Evolutionary conservation across 2,113 vertebrate species (phyloP).

Genomic region (Microcebus lehilahytsara): DNA sequence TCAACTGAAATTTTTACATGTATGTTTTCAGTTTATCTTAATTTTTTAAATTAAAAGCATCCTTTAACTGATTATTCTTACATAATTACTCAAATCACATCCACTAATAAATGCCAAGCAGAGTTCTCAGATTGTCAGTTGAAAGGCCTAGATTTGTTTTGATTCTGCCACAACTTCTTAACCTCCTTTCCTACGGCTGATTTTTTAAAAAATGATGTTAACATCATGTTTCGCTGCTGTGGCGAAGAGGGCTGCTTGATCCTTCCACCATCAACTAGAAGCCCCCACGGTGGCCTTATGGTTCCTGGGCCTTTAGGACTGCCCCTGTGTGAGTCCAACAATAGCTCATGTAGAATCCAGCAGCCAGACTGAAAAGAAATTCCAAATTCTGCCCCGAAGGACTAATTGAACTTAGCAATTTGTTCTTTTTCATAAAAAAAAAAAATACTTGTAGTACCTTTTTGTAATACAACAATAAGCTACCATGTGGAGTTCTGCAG

Average conservation of each 20-base stretch:
- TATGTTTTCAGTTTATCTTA: constrained; percentile 37
- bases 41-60: neutral
- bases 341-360: constrained; percentile 27
- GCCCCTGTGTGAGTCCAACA: constrained; percentile 43
- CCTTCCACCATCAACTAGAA: constrained; percentile 46
- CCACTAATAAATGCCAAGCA: neutral
- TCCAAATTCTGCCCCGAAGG: constrained; percentile 69
- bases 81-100: neutral
- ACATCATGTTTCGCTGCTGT: neutral
- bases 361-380: constrained; percentile 61
- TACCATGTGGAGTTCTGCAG: constrained; percentile 59
- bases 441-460: constrained; percentile 71
- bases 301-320: neutral
- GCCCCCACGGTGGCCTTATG: neutral
- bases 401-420: constrained; percentile 71
- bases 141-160: constrained; percentile 29
- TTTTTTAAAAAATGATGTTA: neutral
- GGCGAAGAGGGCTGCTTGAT: neutral
- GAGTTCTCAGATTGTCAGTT: neutral
- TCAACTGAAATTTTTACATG: constrained; percentile 26
- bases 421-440: constrained; percentile 65
- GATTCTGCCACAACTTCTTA: constrained; percentile 37
- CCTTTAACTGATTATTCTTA: constrained; percentile 14
- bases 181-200: neutral
- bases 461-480: constrained; percentile 68